phyloP scores from a whole-genome alignment of 2,113 vertebrate genomes.

The Okapia johnstoni region DNA sequence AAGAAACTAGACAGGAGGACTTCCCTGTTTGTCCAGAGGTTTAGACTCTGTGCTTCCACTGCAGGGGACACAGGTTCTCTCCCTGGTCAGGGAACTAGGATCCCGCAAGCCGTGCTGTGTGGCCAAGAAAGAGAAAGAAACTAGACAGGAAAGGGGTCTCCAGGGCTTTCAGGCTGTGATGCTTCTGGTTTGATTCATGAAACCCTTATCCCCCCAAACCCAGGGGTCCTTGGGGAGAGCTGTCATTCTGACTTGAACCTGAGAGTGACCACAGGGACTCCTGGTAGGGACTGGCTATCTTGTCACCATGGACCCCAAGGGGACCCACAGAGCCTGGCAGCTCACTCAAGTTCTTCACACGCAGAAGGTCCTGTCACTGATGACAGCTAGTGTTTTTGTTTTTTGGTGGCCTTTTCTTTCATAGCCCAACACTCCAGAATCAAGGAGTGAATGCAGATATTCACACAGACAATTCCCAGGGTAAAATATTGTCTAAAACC shows the following conservation, averaged over 20 bases:
- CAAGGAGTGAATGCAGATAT: not conserved
- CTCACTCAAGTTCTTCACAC: not conserved
- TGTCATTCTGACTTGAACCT: not conserved
- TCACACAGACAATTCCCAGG: not conserved
- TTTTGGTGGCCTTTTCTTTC: not conserved
- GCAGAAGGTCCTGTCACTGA: not conserved
- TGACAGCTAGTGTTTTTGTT: not conserved
- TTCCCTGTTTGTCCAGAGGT: not conserved
- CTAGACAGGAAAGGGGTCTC: not conserved
- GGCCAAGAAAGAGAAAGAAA: not conserved
- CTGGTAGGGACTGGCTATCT: not conserved
- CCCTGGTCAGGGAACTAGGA: not conserved
- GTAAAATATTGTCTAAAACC: not conserved
- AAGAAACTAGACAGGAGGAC: not conserved
- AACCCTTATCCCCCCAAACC: not conserved
- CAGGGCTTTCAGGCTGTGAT: not conserved
- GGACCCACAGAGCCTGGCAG: not conserved
- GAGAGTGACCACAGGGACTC: not conserved
- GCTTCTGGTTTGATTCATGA: not conserved
- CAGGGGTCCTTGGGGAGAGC: not conserved
- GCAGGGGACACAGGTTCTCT: not conserved
- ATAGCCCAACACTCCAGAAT: not conserved
- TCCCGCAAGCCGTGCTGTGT: fast-evolving
- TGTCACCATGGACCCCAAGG: too few species aligned
- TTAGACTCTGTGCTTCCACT: not conserved